Evolutionary conservation across 1,140 invertebrate species (phyloP).

Genomic region (Pseudomyrmex dendroicus): DNA sequence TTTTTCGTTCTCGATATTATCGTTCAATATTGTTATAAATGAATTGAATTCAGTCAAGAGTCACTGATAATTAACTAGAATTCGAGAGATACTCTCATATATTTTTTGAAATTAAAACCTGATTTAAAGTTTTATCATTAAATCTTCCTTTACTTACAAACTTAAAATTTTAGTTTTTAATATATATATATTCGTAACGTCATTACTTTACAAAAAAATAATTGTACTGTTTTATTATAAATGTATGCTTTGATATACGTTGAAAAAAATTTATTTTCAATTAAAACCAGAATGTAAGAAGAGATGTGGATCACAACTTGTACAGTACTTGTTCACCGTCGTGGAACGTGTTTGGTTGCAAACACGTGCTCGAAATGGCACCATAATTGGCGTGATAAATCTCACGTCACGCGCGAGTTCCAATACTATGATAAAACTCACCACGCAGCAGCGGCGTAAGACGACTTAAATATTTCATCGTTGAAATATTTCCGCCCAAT

Average conservation of each 20-base stretch:
- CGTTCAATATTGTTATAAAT: not conserved
- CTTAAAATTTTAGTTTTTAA: not conserved
- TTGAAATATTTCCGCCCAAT: conserved; percentile 78
- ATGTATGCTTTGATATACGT: no score
- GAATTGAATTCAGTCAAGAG: not conserved
- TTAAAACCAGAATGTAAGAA: not conserved
- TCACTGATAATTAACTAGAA: not conserved
- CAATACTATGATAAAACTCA: conserved; percentile 60
- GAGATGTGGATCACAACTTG: conserved; percentile 14
- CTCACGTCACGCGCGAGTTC: conserved; percentile 49
- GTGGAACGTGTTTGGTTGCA: conserved; percentile 72
- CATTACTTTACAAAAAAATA: no score
- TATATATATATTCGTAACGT: not conserved
- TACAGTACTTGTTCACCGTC: conserved; percentile 18
- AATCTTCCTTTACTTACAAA: not conserved
- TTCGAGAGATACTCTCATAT: not conserved
- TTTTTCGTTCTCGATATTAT: not conserved
- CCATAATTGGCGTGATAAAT: conserved; percentile 77
- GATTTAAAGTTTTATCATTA: not conserved
- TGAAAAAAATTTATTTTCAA: not conserved
- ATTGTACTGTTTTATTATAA: no score
- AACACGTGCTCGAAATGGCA: conserved; percentile 76
- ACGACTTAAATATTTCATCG: conserved; percentile 57
- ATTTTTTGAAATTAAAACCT: not conserved
- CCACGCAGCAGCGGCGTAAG: conserved; percentile 12